Conservation (phyloP, 2,888 invertebrate genomes). For the Sarcophaga carnaria region DNA sequence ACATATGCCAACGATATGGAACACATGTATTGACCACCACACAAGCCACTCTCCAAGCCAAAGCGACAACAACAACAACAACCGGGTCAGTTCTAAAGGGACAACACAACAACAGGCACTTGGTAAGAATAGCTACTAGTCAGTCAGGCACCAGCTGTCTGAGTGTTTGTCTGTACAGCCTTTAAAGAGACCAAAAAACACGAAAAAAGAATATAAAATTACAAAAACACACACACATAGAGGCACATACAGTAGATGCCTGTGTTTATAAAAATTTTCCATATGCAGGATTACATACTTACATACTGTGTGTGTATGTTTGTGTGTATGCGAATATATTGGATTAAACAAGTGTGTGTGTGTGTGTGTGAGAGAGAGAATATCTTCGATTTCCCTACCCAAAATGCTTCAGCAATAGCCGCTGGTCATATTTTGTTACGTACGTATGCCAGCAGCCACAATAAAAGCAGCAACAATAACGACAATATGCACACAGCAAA, state of each 20-base stretch:
- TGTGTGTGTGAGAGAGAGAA: not conserved
- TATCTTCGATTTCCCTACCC: constrained; percentile 47
- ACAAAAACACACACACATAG: not conserved
- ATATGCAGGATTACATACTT: not conserved
- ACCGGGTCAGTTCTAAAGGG: not conserved
- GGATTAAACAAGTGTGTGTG: not conserved
- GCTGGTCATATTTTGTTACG: constrained; percentile 62
- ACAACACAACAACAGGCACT: not conserved
- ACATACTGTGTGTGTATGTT: not conserved
- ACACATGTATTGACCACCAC: constrained; percentile 25
- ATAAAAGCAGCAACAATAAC: constrained; percentile 33
- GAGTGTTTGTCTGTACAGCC: not conserved
- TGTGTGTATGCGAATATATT: not conserved
- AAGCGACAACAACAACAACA: not conserved
- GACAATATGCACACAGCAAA: not conserved
- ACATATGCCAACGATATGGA: constrained; percentile 54
- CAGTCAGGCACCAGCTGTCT: not conserved
- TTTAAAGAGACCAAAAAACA: not conserved
- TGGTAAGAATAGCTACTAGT: not conserved
- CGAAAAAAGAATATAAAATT: constrained; percentile 38
- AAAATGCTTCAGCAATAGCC: constrained; percentile 56
- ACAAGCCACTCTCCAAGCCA: constrained; percentile 10
- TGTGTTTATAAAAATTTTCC: not conserved
- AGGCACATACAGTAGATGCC: not conserved
- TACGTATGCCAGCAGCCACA: constrained; percentile 57